Evolutionary conservation across 2,113 vertebrate species (phyloP).

Genomic region (Tragelaphus scriptus): DNA sequence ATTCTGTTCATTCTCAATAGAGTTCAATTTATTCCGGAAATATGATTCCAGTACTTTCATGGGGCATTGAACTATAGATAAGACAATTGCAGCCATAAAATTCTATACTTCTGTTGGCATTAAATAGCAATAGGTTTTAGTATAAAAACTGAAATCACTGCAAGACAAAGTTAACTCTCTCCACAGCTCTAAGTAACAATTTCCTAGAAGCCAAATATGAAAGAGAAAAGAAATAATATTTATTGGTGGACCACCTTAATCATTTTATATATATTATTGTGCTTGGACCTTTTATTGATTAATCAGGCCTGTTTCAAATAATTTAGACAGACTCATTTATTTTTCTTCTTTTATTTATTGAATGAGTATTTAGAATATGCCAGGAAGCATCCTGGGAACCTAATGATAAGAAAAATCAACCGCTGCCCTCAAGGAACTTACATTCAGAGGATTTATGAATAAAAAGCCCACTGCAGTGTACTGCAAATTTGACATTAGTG

Average conservation of each 20-base stretch:
- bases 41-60: constrained; percentile 38
- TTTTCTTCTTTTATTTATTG: background rate
- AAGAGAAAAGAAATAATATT: background rate
- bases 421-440: background rate
- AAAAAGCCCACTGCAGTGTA: background rate
- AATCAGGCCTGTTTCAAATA: background rate
- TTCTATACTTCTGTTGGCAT: background rate
- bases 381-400: background rate
- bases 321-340: background rate
- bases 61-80: constrained; percentile 42
- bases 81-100: constrained; percentile 23
- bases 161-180: background rate
- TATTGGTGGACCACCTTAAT: background rate
- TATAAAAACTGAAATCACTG: background rate
- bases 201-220: background rate
- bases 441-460: background rate
- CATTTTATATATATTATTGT: background rate
- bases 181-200: background rate
- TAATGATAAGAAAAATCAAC: background rate
- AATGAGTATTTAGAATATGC: background rate
- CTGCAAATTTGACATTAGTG: background rate
- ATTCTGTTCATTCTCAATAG: constrained; percentile 35
- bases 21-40: constrained; percentile 50
- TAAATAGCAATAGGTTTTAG: constrained; percentile 14
- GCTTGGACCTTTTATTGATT: background rate